These are phyloP conservation scores for Ophion costatus DNA, from an alignment of 2,888 invertebrate genomes.

Conservation along the genomic window DNA sequence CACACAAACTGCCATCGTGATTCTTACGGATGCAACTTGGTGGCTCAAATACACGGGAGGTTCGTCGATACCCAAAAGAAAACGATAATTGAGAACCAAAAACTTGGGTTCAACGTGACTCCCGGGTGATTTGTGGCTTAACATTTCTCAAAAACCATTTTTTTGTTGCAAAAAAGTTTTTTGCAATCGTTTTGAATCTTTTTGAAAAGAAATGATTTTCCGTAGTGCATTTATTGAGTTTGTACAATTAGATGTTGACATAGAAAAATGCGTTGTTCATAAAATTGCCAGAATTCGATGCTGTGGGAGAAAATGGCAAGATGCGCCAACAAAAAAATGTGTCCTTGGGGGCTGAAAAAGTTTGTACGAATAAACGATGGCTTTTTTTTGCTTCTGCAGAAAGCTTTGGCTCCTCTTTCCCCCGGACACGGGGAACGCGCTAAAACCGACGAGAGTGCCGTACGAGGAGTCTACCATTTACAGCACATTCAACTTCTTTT, in stretches of 20 bases:
- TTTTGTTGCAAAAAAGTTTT: too few species aligned
- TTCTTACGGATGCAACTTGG: conserved; percentile 96
- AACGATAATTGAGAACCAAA: neutral
- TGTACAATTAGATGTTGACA: neutral
- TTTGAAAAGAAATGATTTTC: too few species aligned
- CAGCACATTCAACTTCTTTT: conserved; percentile 92
- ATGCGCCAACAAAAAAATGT: neutral
- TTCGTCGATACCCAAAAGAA: conserved; percentile 78
- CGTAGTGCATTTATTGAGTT: too few species aligned
- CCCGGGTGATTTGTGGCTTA: too few species aligned
- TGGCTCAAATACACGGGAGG: conserved; percentile 95
- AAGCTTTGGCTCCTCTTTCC: conserved; percentile 97
- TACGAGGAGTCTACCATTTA: conserved; percentile 99
- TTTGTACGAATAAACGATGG: neutral
- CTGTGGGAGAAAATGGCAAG: neutral
- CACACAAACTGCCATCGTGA: conserved; percentile 98
- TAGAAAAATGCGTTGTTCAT: too few species aligned
- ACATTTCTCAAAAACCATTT: too few species aligned
- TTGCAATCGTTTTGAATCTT: too few species aligned
- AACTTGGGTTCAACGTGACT: too few species aligned
- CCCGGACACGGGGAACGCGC: conserved; percentile 87
- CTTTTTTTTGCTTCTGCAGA: conserved; percentile 83
- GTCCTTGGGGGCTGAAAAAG: too few species aligned
- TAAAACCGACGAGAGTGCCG: conserved; percentile 94
- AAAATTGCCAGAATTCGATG: too few species aligned